Conservation (phyloP, 1,140 invertebrate genomes). For the Oscheius sp. region DNA sequence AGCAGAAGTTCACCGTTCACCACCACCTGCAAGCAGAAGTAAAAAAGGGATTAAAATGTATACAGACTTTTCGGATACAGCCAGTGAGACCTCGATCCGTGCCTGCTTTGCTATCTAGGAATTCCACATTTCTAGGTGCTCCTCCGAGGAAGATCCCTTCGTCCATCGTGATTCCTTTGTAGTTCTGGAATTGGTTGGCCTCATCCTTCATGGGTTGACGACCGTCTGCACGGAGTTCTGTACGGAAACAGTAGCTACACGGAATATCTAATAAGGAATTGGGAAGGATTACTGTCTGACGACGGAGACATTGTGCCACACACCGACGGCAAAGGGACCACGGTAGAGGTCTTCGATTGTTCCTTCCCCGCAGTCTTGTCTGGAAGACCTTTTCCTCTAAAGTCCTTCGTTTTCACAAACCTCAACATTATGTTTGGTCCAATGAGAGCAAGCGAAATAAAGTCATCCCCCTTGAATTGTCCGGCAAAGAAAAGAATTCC, state of each 20-base stretch:
- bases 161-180: constrained; percentile 29
- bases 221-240: background rate
- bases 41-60: background rate
- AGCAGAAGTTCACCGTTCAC: constrained; percentile 26
- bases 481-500: constrained; percentile 27
- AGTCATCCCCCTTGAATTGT: constrained; percentile 21
- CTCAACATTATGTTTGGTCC: constrained; percentile 26
- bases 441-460: constrained; percentile 18
- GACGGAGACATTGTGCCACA: constrained; percentile 16
- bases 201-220: background rate
- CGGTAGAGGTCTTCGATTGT: constrained; percentile 28
- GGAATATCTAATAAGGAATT: background rate
- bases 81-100: constrained; percentile 10
- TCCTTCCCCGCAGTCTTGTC: constrained; percentile 28
- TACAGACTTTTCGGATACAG: constrained; percentile 20
- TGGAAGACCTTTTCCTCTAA: background rate
- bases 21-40: background rate
- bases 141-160: constrained; percentile 22
- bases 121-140: constrained; percentile 23
- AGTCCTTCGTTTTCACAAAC: background rate
- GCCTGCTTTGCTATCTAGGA: constrained; percentile 22
- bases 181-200: constrained; percentile 1
- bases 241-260: background rate
- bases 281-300: background rate
- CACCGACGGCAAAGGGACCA: constrained; percentile 15